Conservation (phyloP, 2,797 vertebrate genomes). For the Chanos chanos region DNA sequence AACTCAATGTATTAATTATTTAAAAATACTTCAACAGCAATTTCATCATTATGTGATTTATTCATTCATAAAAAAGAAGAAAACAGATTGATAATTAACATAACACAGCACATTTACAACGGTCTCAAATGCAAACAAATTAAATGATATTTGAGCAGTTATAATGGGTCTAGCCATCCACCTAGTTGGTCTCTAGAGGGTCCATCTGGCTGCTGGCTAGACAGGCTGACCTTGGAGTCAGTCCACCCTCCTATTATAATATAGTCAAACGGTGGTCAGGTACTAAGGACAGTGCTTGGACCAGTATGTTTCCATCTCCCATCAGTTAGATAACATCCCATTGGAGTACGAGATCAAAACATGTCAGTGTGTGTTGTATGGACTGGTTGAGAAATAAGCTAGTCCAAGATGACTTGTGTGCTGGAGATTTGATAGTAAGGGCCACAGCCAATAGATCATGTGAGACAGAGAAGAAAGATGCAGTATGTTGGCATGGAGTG, state of each 20-base stretch:
- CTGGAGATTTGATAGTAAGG: slow-evolving; percentile 10
- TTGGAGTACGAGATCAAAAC: slow-evolving; percentile 32
- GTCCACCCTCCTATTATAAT: slow-evolving; percentile 24
- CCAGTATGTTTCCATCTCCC: not conserved
- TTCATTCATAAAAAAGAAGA: not conserved
- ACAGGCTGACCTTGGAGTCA: slow-evolving; percentile 44
- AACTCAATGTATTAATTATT: not conserved
- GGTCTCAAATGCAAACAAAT: slow-evolving; percentile 1
- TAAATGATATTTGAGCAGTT: slow-evolving; percentile 20
- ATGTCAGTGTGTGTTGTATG: slow-evolving; percentile 31
- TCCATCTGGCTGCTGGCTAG: slow-evolving; percentile 51
- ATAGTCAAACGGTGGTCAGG: slow-evolving; percentile 15
- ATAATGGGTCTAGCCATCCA: slow-evolving; percentile 30
- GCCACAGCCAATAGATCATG: not conserved
- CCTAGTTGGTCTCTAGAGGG: slow-evolving; percentile 34
- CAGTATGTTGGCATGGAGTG: not conserved
- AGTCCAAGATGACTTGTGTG: too few relatives aligned
- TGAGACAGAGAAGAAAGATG: not conserved
- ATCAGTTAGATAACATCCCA: not conserved
- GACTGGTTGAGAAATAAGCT: slow-evolving; percentile 14
- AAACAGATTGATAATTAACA: not conserved
- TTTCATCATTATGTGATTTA: not conserved
- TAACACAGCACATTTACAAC: not conserved
- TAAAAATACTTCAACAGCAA: too few relatives aligned
- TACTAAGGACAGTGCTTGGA: not conserved